Percentiles rank a stretch among this genome's conserved stretches.
These are phyloP conservation scores for Torymus tubicola DNA, from an alignment of 2,888 invertebrate genomes.

Conservation along the genomic window DNA sequence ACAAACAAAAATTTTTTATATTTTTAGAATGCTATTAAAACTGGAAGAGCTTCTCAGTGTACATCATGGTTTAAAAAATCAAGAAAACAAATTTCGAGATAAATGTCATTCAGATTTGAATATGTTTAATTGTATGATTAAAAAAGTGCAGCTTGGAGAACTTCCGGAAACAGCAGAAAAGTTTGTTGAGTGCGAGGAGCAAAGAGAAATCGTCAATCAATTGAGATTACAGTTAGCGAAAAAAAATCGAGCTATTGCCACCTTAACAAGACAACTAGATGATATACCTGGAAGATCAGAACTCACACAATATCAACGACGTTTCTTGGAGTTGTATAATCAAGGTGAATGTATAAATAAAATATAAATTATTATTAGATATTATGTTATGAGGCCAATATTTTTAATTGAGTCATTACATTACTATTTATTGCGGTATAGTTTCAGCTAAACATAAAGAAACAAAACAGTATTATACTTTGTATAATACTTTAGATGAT, in stretches of 20 bases:
- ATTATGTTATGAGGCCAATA: too few relatives aligned
- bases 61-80: conserved; percentile 84
- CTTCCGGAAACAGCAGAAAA: conserved; percentile 75
- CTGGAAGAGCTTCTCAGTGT: conserved; percentile 81
- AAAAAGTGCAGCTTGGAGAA: conserved; percentile 74
- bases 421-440: conserved; percentile 73
- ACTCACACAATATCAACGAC: conserved; percentile 94
- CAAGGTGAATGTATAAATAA: conserved; percentile 79
- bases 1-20: background rate
- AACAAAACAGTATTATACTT: conserved; percentile 97
- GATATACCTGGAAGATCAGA: conserved; percentile 96
- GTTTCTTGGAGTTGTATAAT: conserved; percentile 97
- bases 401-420: too few relatives aligned
- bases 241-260: conserved; percentile 87
- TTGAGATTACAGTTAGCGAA: conserved; percentile 86
- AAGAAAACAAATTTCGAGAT: conserved; percentile 86
- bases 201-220: conserved; percentile 80
- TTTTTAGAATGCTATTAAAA: conserved; percentile 73
- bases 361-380: too few relatives aligned
- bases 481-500: conserved; percentile 96
- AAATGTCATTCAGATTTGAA: conserved; percentile 84
- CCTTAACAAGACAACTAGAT: conserved; percentile 91
- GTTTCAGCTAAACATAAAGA: conserved; percentile 97
- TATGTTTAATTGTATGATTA: conserved; percentile 77
- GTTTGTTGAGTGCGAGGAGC: conserved; percentile 80